Percentiles rank a stretch among this genome's conserved stretches.
These are phyloP conservation scores for Akabosia matsudoensis DNA, from an alignment of 1,140 invertebrate species.

Conservation along the genomic window DNA sequence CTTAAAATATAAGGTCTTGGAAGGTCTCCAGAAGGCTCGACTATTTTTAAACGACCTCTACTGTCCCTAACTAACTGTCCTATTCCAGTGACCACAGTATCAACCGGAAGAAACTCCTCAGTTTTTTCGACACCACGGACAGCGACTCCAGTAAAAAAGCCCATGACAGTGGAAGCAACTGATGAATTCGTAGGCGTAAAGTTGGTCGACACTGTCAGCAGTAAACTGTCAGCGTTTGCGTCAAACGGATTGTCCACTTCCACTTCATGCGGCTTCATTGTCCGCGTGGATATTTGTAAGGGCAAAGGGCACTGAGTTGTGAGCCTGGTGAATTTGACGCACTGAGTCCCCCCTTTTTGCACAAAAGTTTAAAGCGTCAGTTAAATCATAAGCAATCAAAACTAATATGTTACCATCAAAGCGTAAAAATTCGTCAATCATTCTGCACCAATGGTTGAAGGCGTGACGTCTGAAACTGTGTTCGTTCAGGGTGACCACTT, in stretches of 20 bases:
- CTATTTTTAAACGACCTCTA: slow-evolving; percentile 28
- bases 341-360: slow-evolving; percentile 42
- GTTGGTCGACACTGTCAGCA: slow-evolving; percentile 40
- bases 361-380: slow-evolving; percentile 4
- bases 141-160: slow-evolving; percentile 42
- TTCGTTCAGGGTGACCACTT: slow-evolving; percentile 43
- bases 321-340: slow-evolving; percentile 28
- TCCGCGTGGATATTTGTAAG: slow-evolving; percentile 26
- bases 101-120: slow-evolving; percentile 42
- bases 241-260: slow-evolving; percentile 41
- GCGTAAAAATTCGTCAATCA: background rate
- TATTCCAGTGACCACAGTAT: slow-evolving; percentile 42
- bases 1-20: slow-evolving; percentile 38
- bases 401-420: background rate
- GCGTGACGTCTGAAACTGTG: slow-evolving; percentile 38
- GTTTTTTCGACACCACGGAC: slow-evolving; percentile 40
- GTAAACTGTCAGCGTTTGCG: slow-evolving; percentile 31
- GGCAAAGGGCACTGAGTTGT: slow-evolving; percentile 42
- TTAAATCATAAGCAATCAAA: background rate
- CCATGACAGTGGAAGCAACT: slow-evolving; percentile 40
- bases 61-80: slow-evolving; percentile 33
- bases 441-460: slow-evolving; percentile 41
- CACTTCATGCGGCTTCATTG: background rate
- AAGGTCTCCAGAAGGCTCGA: background rate
- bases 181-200: slow-evolving; percentile 40